These are phyloP conservation scores for Mesoligia furuncula DNA, from an alignment of 2,888 invertebrate species.

Conservation along the genomic window DNA sequence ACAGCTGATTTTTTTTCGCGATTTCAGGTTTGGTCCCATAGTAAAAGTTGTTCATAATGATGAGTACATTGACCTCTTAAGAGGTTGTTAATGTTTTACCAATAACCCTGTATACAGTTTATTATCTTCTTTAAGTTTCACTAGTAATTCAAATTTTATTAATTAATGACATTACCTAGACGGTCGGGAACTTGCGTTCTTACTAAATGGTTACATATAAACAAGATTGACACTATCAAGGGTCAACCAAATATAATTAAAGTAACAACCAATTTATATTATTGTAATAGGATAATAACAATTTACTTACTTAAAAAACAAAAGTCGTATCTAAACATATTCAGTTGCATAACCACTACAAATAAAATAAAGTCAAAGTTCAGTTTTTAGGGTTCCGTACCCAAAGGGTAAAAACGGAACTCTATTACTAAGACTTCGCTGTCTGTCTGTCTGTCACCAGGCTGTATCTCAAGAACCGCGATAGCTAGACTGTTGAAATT, in stretches of 20 bases:
- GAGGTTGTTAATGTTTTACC: too few relatives aligned
- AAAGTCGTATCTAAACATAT: slow-evolving; percentile 19
- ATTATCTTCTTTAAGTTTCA: slow-evolving; percentile 47
- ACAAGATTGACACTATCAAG: slow-evolving; percentile 35
- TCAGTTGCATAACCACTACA: slow-evolving; percentile 26
- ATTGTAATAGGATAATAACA: slow-evolving; percentile 16
- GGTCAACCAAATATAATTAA: slow-evolving; percentile 35
- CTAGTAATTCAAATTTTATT: slow-evolving; percentile 59
- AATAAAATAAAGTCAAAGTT: slow-evolving; percentile 28
- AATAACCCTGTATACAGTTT: slow-evolving; percentile 34
- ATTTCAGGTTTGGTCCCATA: too few relatives aligned
- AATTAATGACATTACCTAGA: slow-evolving; percentile 18
- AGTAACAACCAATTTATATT: slow-evolving; percentile 21
- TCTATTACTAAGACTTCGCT: too few relatives aligned
- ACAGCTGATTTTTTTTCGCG: too few relatives aligned
- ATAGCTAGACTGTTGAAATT: too few relatives aligned
- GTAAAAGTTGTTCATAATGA: too few relatives aligned
- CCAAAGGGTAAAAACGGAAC: too few relatives aligned
- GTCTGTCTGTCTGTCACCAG: too few relatives aligned
- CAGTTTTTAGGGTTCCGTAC: too few relatives aligned
- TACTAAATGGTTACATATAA: slow-evolving; percentile 21
- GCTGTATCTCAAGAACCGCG: too few relatives aligned
- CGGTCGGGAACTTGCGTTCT: slow-evolving; percentile 26
- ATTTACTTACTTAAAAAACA: slow-evolving; percentile 33
- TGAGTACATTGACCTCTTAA: too few relatives aligned